A percentile compares a stretch with the other conserved stretches of the same genome.
Conservation (phyloP, 1,140 invertebrate species). For the Drosophila grimshawi region DNA sequence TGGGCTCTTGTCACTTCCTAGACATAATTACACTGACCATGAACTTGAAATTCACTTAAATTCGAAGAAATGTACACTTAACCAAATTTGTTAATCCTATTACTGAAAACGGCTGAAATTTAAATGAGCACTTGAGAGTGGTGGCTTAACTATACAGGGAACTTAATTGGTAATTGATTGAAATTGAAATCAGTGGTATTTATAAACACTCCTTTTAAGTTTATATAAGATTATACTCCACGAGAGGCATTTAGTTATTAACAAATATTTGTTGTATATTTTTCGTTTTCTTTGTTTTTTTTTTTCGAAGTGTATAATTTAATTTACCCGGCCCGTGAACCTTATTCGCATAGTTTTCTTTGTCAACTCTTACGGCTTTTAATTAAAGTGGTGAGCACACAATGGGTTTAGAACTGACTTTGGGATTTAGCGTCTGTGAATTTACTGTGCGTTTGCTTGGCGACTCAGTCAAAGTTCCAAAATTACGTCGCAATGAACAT, state of each 20-base stretch:
- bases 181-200: too few species aligned
- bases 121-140: too few species aligned
- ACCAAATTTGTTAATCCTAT: slow-evolving; percentile 5
- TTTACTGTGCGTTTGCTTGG: slow-evolving; percentile 9
- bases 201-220: too few species aligned
- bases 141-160: too few species aligned
- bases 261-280: too few species aligned
- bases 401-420: neutral
- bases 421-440: neutral
- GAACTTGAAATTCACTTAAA: slow-evolving; percentile 59
- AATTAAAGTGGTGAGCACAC: slow-evolving; percentile 28
- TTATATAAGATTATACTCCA: too few species aligned
- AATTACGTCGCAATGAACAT: slow-evolving; percentile 34
- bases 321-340: neutral
- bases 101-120: slow-evolving; percentile 1
- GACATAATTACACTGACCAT: slow-evolving; percentile 61
- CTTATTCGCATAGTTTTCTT: slow-evolving; percentile 3
- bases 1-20: slow-evolving; percentile 71
- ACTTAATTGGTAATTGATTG: too few species aligned
- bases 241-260: too few species aligned
- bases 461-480: slow-evolving; percentile 32
- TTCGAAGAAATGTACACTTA: slow-evolving; percentile 29
- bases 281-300: neutral
- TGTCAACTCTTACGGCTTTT: slow-evolving; percentile 14
- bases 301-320: slow-evolving; percentile 11